Evolutionary conservation across 2,888 invertebrate genomes (phyloP), one percentile per base, ranked within the genome.

Genomic region (Heliconius ethilla): DNA sequence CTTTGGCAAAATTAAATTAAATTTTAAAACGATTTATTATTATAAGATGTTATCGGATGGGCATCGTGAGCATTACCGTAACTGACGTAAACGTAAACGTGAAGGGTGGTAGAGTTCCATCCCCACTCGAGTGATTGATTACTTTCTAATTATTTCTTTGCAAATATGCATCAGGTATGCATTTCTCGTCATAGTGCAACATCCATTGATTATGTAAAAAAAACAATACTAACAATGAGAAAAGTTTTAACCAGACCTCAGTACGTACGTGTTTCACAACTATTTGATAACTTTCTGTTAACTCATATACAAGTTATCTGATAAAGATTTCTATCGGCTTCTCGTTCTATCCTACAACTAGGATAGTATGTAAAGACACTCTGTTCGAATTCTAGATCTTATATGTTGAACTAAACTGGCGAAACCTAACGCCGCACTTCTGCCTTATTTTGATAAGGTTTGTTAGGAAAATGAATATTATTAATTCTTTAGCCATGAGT

Each of bases 21-120:
- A 62, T 73, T 73, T 73, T 62, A 73, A 73, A 73, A 73, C 62
- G 59, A 27, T 73, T 73, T 73, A 63, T 10, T n/a, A 70, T 51
- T 27, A 22, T 27, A 25, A 70, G 70, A 55, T n/a, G 29, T 33
- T n/a, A 55, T 55, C 13, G 55, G 55, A 15, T n/a, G 67, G 67
- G 40, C 67, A 67, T 67, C 67, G n/a, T n/a, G 51, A 51, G 15
- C 6, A 15, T 7, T 37, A 37, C 10, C 2, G 11, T 40, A 40
- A 40, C 40, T 40, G 40, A 40, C 40, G 9, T 40, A 33, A 33
- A 33, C 33, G 33, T 33, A 9, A 33, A 33, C 7, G 7, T 33
- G 33, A 33, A 33, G 7, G 7, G 33, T 33, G 45, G 5, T 45
- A 15, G 45, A 45, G 45, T 0, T 45, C 5, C 5, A 45, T 15